A percentile compares a stretch with the other conserved stretches of the same genome.
Evolutionary conservation across 2,888 invertebrate genomes (phyloP).

Genomic region (Sinohyriopsis cumingii): DNA sequence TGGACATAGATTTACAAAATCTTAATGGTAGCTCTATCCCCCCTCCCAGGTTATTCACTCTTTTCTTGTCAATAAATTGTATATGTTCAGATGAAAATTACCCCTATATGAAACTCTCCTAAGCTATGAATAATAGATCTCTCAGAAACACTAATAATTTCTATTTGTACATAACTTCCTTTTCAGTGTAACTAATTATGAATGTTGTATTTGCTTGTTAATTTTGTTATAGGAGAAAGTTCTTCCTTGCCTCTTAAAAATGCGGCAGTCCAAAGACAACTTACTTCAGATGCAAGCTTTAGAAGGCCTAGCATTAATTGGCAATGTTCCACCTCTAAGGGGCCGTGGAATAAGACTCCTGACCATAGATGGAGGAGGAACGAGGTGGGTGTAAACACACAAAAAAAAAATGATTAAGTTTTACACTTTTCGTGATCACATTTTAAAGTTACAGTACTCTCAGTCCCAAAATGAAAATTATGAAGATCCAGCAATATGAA

Average conservation of each 20-base stretch:
- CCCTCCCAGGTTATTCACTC: too few species aligned
- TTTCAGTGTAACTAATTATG: too few species aligned
- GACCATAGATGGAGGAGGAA: slow-evolving; percentile 92
- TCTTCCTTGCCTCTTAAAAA: slow-evolving; percentile 78
- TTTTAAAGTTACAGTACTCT: not conserved
- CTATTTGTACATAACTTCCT: too few species aligned
- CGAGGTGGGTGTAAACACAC: slow-evolving; percentile 72
- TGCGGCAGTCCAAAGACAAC: slow-evolving; percentile 65
- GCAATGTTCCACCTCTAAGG: slow-evolving; percentile 80
- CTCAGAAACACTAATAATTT: too few species aligned
- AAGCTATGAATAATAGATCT: too few species aligned
- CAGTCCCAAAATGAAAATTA: not conserved
- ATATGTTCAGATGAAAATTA: too few species aligned
- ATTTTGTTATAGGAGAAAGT: slow-evolving; percentile 78
- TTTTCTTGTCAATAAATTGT: too few species aligned
- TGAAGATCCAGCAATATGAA: not conserved
- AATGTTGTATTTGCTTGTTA: not conserved
- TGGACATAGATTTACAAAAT: too few species aligned
- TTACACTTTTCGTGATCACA: not conserved
- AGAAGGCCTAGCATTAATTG: slow-evolving; percentile 81
- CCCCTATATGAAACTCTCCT: too few species aligned
- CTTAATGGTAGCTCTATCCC: too few species aligned
- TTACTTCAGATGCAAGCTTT: slow-evolving; percentile 40
- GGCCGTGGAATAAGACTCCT: slow-evolving; percentile 85
- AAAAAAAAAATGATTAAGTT: not conserved